Conservation (phyloP, 2,113 vertebrate species). For the Morone chrysops region DNA sequence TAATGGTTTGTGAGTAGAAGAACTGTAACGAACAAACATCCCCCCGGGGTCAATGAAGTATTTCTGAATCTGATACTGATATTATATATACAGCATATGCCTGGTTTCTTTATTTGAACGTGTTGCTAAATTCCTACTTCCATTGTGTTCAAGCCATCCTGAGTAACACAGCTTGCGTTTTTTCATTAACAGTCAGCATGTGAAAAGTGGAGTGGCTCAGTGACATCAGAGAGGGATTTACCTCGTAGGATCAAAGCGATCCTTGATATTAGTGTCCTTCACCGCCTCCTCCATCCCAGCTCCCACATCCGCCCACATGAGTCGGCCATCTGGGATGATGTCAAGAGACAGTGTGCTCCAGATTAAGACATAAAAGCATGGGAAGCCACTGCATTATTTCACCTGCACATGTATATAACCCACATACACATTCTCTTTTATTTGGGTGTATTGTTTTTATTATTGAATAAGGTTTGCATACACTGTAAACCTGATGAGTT, state of each 20-base stretch:
- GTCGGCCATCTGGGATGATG: conserved; percentile 41
- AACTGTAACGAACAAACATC: no score
- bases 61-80: no score
- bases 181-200: conserved; percentile 46
- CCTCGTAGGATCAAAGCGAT: conserved; percentile 59
- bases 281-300: conserved; percentile 28
- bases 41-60: no score
- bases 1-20: no score
- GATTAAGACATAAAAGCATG: conserved; percentile 29
- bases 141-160: neutral
- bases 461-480: no score
- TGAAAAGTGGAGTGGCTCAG: conserved; percentile 32
- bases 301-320: conserved; percentile 34
- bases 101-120: neutral
- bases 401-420: neutral
- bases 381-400: conserved; percentile 14
- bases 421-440: neutral
- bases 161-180: conserved; percentile 6
- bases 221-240: conserved; percentile 63
- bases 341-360: conserved; percentile 25
- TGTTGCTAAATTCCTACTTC: neutral
- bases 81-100: no score
- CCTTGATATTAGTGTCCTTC: conserved; percentile 58
- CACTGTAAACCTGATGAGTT: no score
- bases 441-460: neutral